Evolutionary conservation across 2,797 vertebrate species (phyloP).

Genomic region (Dermochelys coriacea): DNA sequence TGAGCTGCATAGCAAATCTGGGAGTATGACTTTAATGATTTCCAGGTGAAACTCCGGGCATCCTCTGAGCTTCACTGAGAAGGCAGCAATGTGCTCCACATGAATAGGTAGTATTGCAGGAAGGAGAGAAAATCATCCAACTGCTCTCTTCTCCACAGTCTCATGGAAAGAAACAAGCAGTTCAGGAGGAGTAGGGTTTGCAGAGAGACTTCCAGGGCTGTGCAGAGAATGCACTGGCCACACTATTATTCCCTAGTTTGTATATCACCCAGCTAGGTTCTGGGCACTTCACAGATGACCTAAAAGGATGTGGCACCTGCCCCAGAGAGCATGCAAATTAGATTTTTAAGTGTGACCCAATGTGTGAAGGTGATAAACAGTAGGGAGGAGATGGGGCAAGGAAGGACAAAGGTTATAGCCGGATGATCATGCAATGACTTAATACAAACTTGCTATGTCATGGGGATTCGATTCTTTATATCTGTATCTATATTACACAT

Average conservation of each 20-base stretch:
- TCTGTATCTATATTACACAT: neutral
- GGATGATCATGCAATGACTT: neutral
- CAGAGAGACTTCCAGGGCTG: neutral
- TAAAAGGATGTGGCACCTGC: neutral
- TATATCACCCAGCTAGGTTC: neutral
- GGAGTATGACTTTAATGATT: neutral
- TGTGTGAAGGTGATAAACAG: neutral
- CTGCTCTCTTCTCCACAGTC: neutral
- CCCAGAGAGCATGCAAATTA: fast-evolving
- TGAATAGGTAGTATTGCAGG: neutral
- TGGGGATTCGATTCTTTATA: neutral
- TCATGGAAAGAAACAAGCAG: neutral
- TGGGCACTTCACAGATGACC: neutral
- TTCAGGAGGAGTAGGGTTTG: neutral
- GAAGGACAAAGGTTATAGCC: neutral
- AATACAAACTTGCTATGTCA: neutral
- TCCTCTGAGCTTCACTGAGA: neutral
- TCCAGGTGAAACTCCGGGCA: neutral
- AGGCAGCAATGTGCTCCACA: neutral
- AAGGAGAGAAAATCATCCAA: neutral
- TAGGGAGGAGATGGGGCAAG: fast-evolving
- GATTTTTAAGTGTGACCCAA: fast-evolving
- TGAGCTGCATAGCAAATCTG: neutral
- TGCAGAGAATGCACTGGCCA: neutral
- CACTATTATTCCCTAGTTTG: no score